Conservation (phyloP, 2,888 invertebrate genomes). For the Melinopterus prodromus region DNA sequence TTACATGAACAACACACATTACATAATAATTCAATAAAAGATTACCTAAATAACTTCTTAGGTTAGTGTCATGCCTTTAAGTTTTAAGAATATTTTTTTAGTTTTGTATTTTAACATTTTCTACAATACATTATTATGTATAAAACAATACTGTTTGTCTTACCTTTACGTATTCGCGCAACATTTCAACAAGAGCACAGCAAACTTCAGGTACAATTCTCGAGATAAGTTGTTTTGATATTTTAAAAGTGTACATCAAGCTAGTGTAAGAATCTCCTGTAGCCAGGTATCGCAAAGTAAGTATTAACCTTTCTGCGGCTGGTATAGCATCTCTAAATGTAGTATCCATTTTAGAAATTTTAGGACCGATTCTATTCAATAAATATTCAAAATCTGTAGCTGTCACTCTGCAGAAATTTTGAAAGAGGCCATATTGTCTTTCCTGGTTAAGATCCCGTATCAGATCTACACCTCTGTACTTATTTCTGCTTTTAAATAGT, state of each 20-base stretch:
- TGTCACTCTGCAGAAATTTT: background rate
- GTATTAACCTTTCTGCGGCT: conserved; percentile 4
- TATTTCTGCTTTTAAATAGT: background rate
- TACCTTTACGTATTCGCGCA: background rate
- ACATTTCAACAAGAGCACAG: background rate
- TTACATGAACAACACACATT: background rate
- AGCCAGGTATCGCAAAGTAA: background rate
- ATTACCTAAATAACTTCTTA: background rate
- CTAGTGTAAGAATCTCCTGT: conserved; percentile 4
- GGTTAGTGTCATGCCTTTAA: background rate
- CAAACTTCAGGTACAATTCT: no score
- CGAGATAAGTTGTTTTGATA: no score
- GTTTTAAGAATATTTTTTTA: background rate
- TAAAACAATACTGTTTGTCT: background rate
- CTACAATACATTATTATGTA: background rate
- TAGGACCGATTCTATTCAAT: background rate
- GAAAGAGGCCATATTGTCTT: background rate
- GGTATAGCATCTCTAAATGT: background rate
- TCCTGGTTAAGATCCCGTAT: background rate
- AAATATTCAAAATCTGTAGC: background rate
- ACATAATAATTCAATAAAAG: background rate
- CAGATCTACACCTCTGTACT: background rate
- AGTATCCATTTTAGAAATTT: background rate
- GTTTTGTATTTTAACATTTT: background rate
- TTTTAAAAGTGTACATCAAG: background rate